phyloP scores from a whole-genome alignment of 2,888 invertebrate species.

The Drosophila neonasuta region DNA sequence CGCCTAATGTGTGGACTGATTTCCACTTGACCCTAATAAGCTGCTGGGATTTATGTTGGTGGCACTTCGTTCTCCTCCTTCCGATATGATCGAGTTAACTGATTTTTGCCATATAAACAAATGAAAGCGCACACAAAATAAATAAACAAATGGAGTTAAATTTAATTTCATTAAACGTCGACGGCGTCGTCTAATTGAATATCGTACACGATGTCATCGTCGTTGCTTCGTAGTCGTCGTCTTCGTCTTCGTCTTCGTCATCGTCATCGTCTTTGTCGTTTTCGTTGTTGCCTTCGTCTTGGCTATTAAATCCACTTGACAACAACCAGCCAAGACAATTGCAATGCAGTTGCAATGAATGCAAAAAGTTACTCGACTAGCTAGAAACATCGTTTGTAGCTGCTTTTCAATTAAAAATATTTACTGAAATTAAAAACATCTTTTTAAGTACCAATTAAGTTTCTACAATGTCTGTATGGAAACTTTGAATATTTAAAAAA shows the following conservation, averaged over 20 bases:
- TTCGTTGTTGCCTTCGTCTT: conserved; percentile 12
- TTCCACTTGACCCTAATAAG: conserved; percentile 60
- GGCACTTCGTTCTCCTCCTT: not conserved
- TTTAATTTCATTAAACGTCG: conserved; percentile 69
- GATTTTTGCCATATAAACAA: conserved; percentile 65
- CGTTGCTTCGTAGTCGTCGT: conserved; percentile 7
- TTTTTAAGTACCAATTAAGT: not conserved
- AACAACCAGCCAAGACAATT: conserved; percentile 57
- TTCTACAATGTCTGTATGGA: not conserved
- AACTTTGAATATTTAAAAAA: no score
- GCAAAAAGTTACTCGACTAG: not conserved
- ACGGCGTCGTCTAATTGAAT: conserved; percentile 65
- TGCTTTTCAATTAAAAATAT: no score
- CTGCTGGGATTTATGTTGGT: conserved; percentile 52
- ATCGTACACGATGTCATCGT: conserved; percentile 47
- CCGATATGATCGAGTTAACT: conserved; percentile 63
- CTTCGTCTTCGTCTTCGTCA: not conserved
- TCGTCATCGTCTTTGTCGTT: not conserved
- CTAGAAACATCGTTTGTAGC: no score
- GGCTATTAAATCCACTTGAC: conserved; percentile 62
- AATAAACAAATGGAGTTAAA: conserved; percentile 72
- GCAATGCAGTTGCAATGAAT: conserved; percentile 40
- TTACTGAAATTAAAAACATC: no score
- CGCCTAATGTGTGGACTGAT: conserved; percentile 5
- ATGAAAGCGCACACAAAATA: conserved; percentile 56